Conservation (phyloP, 2,113 vertebrate genomes). For the Oenanthe oenanthe region DNA sequence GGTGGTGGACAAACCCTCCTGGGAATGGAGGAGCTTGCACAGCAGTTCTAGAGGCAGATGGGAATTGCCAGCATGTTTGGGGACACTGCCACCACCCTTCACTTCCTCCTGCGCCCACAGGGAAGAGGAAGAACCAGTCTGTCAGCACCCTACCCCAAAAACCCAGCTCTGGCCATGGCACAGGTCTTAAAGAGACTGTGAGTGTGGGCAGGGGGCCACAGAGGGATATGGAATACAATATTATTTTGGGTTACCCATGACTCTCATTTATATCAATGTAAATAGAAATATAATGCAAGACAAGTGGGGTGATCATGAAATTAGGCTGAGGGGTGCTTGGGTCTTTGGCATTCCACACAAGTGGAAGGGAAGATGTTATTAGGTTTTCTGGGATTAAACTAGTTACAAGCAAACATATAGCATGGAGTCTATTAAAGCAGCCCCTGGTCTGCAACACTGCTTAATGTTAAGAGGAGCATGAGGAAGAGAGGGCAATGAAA, state of each 20-base stretch:
- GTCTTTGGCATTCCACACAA: neutral
- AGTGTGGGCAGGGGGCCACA: neutral
- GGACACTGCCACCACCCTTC: too few relatives aligned
- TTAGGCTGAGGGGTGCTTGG: neutral
- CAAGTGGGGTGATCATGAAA: neutral
- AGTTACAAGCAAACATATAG: neutral
- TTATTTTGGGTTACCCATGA: neutral
- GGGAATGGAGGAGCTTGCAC: neutral
- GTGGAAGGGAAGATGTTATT: neutral
- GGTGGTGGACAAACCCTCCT: neutral
- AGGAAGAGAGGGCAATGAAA: neutral
- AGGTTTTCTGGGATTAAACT: neutral
- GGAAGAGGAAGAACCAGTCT: rapidly evolving
- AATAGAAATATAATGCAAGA: neutral
- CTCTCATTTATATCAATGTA: neutral
- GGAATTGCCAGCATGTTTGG: neutral
- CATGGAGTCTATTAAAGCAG: neutral
- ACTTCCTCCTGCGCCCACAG: rapidly evolving
- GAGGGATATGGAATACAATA: neutral
- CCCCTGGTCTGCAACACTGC: neutral
- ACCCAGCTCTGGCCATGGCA: neutral
- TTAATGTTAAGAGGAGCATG: neutral
- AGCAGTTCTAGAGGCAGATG: neutral
- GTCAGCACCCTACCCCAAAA: neutral
- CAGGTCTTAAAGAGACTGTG: neutral